Evolutionary conservation across 2,797 vertebrate genomes (phyloP), one percentile per base, ranked within the genome.

Genomic region (Carapus acus): DNA sequence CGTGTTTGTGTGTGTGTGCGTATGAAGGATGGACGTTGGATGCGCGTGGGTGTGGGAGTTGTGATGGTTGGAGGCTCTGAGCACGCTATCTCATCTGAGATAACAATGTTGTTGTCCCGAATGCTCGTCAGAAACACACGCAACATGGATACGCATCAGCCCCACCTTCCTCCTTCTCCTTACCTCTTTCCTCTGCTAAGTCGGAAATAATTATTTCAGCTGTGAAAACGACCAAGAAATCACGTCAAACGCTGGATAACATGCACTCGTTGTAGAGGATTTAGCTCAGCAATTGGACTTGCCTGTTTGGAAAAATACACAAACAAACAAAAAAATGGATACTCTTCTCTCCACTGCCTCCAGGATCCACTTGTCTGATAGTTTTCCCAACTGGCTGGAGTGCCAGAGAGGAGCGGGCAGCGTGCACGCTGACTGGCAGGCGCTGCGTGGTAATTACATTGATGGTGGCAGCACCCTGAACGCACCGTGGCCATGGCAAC

Each of bases 401-500:
- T 48, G 69, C 65, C 71, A 43, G n/a, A 49, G 48, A 61, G 41
- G 56, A 23, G 16, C 49, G 56, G 36, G 65, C 54, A 55, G 58
- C 12, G 58, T 59, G 62, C 61, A 71, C 44, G 57, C 43, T 19
- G 62, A 72, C 66, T 66, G 56, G 74, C 69, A 78, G 70, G 74
- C 62, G n/a, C 48, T 47, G 60, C 46, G 67, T 58, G 65, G 68
- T 71, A 84, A 85, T 83, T 84, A 76, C 58, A 67, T 66, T 43
- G 70, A 83, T 75, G 83, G 85, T 80, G 83, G 70, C 74, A 77
- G 80, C 73, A 69, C 62, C 71, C 69, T 27, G 11, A 84, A 76
- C 50, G 63, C 65, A 64, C 43, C 5, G 81, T 81, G 63, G 51
- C 83, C 54, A 84, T 84, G 81, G 81, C 69, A 88, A 88, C 85